Percentiles rank a stretch among this genome's conserved stretches.
Evolutionary conservation across 2,888 invertebrate genomes (phyloP).

Genomic region (Orthonevra nobilis): DNA sequence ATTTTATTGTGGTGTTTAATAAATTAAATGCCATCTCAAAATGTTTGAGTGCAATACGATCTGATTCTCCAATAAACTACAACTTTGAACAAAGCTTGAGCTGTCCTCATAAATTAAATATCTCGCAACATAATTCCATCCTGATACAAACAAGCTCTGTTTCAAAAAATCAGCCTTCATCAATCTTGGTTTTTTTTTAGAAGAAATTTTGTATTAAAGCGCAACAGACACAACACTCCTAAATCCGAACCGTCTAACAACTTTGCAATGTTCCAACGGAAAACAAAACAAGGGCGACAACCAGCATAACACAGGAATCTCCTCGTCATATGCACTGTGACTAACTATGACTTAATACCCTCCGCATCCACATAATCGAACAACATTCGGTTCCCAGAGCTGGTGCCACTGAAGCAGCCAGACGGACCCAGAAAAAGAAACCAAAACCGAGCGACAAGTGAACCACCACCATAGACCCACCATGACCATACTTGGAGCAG

Average conservation of each 20-base stretch:
- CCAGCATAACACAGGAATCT: not conserved
- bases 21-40: no score
- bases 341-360: constrained; percentile 14
- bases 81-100: no score
- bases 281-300: not conserved
- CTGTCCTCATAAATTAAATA: no score
- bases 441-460: constrained; percentile 27
- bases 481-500: constrained; percentile 29
- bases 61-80: no score
- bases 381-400: constrained; percentile 26
- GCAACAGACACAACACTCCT: not conserved
- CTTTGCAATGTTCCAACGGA: not conserved
- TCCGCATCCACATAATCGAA: constrained; percentile 9
- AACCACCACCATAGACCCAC: no score
- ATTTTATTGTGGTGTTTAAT: no score
- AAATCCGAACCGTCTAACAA: not conserved
- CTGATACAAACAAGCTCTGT: not conserved
- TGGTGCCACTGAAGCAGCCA: constrained; percentile 5
- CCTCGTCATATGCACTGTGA: not conserved
- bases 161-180: constrained; percentile 1
- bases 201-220: not conserved
- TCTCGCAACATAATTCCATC: not conserved
- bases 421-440: constrained; percentile 1
- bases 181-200: constrained; percentile 17
- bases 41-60: no score